A percentile compares a stretch with the other conserved stretches of the same genome.
phyloP scores from a whole-genome alignment of 2,797 vertebrate species.

The Euphonia xanthogaster region DNA sequence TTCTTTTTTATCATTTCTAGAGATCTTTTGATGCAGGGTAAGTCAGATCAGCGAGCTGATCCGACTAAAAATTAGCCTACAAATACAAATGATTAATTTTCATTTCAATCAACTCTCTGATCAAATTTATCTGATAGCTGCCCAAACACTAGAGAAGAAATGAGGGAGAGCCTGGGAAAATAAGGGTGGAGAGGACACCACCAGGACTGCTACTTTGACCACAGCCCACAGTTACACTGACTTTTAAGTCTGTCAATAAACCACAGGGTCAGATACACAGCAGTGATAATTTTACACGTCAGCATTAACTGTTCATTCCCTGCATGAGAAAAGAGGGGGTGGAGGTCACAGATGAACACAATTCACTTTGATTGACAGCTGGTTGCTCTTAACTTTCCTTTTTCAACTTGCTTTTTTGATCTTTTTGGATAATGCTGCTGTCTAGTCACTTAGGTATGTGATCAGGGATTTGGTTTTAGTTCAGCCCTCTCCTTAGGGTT shows the following conservation, averaged over 20 bases:
- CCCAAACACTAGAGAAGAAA: constrained; percentile 1
- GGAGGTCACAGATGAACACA: constrained; percentile 60
- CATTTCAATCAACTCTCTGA: constrained; percentile 9
- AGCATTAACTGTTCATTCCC: constrained; percentile 46
- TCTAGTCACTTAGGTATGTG: constrained; percentile 49
- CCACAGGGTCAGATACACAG: constrained; percentile 48
- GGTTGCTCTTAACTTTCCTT: constrained; percentile 2
- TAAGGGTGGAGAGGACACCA: constrained; percentile 42
- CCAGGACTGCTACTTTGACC: constrained; percentile 34
- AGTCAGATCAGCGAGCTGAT: constrained; percentile 21
- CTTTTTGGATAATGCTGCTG: background rate
- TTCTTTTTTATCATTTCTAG: background rate
- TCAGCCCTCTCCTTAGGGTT: constrained; percentile 3
- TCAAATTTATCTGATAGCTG: constrained; percentile 3
- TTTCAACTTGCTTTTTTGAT: constrained; percentile 23
- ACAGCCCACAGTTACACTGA: constrained; percentile 27
- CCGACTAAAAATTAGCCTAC: background rate
- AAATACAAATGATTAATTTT: constrained; percentile 53
- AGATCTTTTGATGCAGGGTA: background rate
- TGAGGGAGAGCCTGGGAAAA: constrained; percentile 60
- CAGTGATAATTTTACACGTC: constrained; percentile 43
- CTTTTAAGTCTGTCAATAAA: constrained; percentile 46
- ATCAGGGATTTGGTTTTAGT: background rate
- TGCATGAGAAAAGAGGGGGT: constrained; percentile 64
- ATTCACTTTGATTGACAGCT: constrained; percentile 40